These are phyloP conservation scores for Muricea muricata DNA, from an alignment of 92 coral and sea anemone species.

Conservation along the genomic window DNA sequence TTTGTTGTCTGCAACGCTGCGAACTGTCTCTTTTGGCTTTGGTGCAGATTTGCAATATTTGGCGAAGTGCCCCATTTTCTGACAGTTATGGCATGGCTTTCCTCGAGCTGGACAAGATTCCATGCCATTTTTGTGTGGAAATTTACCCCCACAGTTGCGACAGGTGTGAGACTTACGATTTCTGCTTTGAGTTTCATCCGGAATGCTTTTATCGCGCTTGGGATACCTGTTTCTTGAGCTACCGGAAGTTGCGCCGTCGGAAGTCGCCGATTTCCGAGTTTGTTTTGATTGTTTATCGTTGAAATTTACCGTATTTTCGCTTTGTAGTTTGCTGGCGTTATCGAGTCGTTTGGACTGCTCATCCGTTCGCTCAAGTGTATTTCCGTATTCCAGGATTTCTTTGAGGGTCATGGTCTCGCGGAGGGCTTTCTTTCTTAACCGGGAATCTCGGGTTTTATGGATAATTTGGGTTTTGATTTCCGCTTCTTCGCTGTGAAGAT, in stretches of 20 bases:
- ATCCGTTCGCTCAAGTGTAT: conserved; percentile 49
- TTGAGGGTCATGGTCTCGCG: conserved; percentile 35
- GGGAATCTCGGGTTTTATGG: conserved; percentile 48
- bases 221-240: neutral
- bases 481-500: conserved; percentile 34
- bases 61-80: neutral
- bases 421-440: conserved; percentile 61
- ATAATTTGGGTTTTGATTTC: conserved; percentile 51
- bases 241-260: neutral
- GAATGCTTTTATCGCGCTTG: neutral
- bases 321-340: conserved; percentile 18
- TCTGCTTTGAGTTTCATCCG: neutral
- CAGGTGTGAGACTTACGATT: conserved; percentile 12
- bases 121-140: conserved; percentile 1
- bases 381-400: conserved; percentile 36
- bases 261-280: neutral
- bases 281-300: neutral
- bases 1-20: neutral
- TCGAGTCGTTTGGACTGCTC: conserved; percentile 41
- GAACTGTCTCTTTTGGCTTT: no score
- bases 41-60: neutral
- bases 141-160: conserved; percentile 9
- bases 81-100: neutral
- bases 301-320: conserved; percentile 11
- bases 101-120: neutral